Evolutionary conservation across 1,140 invertebrate species (phyloP).

Genomic region (Teleogryllus occipitalis): DNA sequence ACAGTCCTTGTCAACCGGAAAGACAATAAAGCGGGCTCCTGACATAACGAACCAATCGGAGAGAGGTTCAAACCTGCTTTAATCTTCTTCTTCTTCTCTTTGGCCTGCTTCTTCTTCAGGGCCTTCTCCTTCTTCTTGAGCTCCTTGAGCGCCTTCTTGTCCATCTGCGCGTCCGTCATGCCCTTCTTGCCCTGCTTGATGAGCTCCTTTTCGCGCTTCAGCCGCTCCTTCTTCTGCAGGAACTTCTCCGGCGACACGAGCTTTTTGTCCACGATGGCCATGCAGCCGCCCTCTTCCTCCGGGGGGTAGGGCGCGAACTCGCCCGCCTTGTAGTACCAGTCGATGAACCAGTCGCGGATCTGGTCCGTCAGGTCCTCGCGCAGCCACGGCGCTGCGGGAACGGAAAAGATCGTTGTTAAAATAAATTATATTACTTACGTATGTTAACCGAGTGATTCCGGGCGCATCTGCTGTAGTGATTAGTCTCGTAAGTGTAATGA

Average conservation of each 20-base stretch:
- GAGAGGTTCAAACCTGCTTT: no score
- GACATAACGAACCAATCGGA: no score
- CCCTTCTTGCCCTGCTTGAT: background rate
- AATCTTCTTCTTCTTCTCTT: constrained; percentile 28
- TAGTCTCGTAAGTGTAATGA: no score
- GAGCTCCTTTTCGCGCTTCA: background rate
- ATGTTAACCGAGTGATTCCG: no score
- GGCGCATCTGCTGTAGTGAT: no score
- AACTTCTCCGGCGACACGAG: constrained; percentile 45
- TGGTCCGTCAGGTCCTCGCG: constrained; percentile 61
- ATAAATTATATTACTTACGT: no score
- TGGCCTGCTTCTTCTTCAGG: constrained; percentile 23
- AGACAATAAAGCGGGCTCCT: no score
- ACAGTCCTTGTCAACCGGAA: no score
- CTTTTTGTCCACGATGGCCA: constrained; percentile 44
- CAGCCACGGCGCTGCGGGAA: constrained; percentile 37
- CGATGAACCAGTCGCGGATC: constrained; percentile 54
- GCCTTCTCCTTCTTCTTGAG: constrained; percentile 26
- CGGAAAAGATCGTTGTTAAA: no score
- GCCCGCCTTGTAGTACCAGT: constrained; percentile 43
- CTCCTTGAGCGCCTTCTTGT: constrained; percentile 25
- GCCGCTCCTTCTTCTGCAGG: constrained; percentile 29
- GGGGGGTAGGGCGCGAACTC: constrained; percentile 45
- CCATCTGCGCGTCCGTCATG: background rate
- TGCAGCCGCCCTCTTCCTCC: constrained; percentile 42